Percentiles rank a stretch among this genome's conserved stretches.
Conservation (phyloP, 2,888 invertebrate species). For the Parthenolecanium corni region DNA sequence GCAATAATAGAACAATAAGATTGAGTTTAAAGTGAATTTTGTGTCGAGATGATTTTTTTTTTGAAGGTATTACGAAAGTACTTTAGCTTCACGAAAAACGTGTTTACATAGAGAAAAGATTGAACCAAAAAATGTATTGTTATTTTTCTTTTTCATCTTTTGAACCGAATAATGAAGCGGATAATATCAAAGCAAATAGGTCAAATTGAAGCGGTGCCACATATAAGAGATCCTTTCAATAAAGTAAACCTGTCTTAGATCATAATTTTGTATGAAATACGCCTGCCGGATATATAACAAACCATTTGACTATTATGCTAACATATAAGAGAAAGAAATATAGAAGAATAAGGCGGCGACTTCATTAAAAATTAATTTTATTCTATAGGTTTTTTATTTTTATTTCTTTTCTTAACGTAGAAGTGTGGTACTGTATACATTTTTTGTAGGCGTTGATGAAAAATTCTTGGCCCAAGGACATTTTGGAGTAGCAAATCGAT, state of each 20-base stretch:
- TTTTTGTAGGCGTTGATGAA: background rate
- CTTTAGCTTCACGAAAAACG: background rate
- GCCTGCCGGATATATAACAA: conserved; percentile 18
- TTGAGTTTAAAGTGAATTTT: background rate
- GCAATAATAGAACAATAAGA: conserved; percentile 14
- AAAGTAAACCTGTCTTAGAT: background rate
- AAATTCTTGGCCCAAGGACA: background rate
- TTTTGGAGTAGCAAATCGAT: too few species aligned
- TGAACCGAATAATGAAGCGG: conserved; percentile 21
- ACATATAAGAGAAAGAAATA: conserved; percentile 3
- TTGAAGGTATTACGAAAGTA: background rate
- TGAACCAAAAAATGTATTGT: conserved; percentile 19
- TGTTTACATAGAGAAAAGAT: conserved; percentile 23
- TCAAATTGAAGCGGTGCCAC: conserved; percentile 12
- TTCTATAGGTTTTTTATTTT: background rate
- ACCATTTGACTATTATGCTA: conserved; percentile 17
- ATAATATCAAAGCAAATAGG: conserved; percentile 24
- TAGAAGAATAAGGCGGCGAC: background rate
- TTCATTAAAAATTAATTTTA: conserved; percentile 4
- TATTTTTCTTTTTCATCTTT: conserved; percentile 6
- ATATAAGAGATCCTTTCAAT: background rate
- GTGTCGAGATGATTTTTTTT: background rate
- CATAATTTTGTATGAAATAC: background rate
- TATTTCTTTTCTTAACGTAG: too few species aligned
- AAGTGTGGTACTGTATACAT: background rate